Conservation (phyloP, 2,113 vertebrate species). For the Ochotona princeps region DNA sequence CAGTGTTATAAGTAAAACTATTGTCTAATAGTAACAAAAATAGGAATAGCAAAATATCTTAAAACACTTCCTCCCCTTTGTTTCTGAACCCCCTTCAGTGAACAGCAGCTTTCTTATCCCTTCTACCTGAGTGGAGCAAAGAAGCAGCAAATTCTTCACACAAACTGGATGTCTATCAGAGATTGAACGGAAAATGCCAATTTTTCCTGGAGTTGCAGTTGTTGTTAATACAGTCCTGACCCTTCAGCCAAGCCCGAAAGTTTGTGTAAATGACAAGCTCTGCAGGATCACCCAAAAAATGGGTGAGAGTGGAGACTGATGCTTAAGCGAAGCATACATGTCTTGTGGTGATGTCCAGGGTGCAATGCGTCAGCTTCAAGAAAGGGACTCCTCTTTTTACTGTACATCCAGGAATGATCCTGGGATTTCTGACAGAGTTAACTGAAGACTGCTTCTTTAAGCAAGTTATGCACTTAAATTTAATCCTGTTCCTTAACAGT, state of each 20-base stretch:
- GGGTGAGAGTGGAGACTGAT: neutral
- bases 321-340: neutral
- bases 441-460: neutral
- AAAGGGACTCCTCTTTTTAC: neutral
- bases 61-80: accelerated
- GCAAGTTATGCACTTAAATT: neutral
- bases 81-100: neutral
- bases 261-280: neutral
- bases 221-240: neutral
- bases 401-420: neutral
- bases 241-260: neutral
- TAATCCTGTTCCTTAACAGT: neutral
- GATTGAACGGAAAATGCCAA: neutral
- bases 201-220: neutral
- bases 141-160: neutral
- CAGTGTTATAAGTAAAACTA: neutral
- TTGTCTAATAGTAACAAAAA: neutral
- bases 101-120: neutral
- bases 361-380: neutral
- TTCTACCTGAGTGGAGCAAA: neutral
- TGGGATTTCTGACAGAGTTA: neutral
- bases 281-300: neutral
- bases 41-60: neutral
- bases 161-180: too few relatives aligned
- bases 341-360: neutral